Base-by-base conservation (phyloP, 2,888 invertebrate genomes). In the Hydraecia micacea region DNA sequence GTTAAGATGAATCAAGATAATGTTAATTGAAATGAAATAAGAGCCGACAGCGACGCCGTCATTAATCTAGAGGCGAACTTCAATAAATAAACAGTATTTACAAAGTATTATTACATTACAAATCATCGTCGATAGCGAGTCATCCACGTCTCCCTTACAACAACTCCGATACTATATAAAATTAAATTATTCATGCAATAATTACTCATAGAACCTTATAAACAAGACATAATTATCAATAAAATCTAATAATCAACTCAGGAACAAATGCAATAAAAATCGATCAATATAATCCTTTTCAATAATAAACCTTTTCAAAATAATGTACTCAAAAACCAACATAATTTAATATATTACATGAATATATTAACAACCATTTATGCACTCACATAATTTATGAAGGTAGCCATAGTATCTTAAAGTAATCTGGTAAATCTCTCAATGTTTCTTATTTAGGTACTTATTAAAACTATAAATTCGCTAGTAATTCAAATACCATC, bases 211-310 rank as follows among this genome's bases (percentile, higher is more conserved):
- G 88, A 94, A 92, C 92, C 95, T 95, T 95, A 89, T 72, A 95
- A 94, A 94, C 92, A 91, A 94, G 89, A 94, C 93, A 94, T 93
- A 94, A 94, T 93, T 91, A 92, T 92, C 87, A 92, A 96, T 96
- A 96, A 96, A 96, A 96, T 96, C 95, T 96, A 96, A 94, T 93
- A 95, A 94, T 96, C 95, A 96, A 96, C 95, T 96, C 97, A 97
- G 97, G 97, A 97, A 97, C 97, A 96, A 97, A 97, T 97, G 97
- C 97, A 97, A 96, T 96, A 96, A 95, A 94, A 96, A 96, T 96
- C 95, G 93, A 95, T 96, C 94, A 94, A 95, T 95, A 95, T 95
- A 92, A 91, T 88, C 88, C 89, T 87, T 91, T 91, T 89, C 85
- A 90, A 87, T 92, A 93, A 95, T 94, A 94, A 93, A 94, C 92